A percentile compares a stretch with the other conserved stretches of the same genome.
Evolutionary conservation across 2,888 invertebrate species (phyloP).

Genomic region (Uloborus plumipes): DNA sequence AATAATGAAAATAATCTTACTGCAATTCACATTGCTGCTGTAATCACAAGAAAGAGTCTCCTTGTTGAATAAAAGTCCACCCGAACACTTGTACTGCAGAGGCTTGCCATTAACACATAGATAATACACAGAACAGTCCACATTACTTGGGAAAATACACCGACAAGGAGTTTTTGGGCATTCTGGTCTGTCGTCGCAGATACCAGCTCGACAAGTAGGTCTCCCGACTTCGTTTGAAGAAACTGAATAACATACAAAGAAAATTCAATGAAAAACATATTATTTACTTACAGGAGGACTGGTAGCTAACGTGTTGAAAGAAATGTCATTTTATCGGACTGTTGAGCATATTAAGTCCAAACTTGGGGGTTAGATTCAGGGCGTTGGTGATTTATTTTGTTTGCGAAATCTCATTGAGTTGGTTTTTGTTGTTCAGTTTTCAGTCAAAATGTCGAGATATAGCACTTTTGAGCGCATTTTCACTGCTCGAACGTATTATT

Average conservation of each 20-base stretch:
- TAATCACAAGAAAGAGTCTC: slow-evolving; percentile 59
- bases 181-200: slow-evolving; percentile 38
- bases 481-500: too few species aligned
- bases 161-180: slow-evolving; percentile 29
- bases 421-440: too few species aligned
- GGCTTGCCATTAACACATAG: slow-evolving; percentile 54
- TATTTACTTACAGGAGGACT: too few species aligned
- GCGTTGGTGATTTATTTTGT: too few species aligned
- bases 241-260: background rate
- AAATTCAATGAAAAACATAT: background rate
- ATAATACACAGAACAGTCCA: slow-evolving; percentile 55
- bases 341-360: too few species aligned
- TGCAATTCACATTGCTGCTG: slow-evolving; percentile 34
- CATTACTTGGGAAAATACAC: slow-evolving; percentile 50
- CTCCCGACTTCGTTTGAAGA: too few species aligned
- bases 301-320: too few species aligned
- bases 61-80: slow-evolving; percentile 58
- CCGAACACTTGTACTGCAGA: slow-evolving; percentile 46
- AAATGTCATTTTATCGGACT: too few species aligned
- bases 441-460: too few species aligned
- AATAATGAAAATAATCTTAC: slow-evolving; percentile 26
- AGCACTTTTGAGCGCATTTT: too few species aligned
- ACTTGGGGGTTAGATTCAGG: too few species aligned
- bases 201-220: background rate
- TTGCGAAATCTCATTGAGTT: too few species aligned